Base-by-base conservation (phyloP, 1,140 invertebrate genomes). In the Diorhabda elongata region DNA sequence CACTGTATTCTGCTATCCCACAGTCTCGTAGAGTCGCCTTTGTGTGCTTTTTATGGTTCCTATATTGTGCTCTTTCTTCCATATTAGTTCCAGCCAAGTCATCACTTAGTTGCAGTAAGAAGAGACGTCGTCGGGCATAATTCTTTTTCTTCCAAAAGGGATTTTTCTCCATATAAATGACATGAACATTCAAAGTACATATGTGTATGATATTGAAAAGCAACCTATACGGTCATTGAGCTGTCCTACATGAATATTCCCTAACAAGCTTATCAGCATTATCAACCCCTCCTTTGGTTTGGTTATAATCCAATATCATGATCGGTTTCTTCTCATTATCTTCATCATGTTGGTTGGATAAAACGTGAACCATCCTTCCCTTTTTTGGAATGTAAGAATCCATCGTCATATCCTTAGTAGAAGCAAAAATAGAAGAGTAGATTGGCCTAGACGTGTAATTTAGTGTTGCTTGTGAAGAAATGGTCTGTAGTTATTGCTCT, bases 311-410 rank as follows among this genome's bases (percentile, higher is more conserved):
- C 26, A 26, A 26, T 26, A 26, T 26, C 0, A 26, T 26, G 26
- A 26, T 26, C 1, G 26, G 69, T 47, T 73, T 60, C 63, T 45
- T 66, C n/a, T 69, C 59, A 45, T 62, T 26, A 9, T 65, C 65
- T 44, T 42, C 61, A 66, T 74, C 44, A 70, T 79, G 78, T 60
- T 72, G 70, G n/a, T 59, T 71, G 8, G 73, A 78, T 41, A 77
- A 56, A 5, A 77, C 9, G 59, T 74, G 69, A 8, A 78, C 75
- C 61, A 66, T 60, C 67, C 66, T 66, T 42, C 73, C 72, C 72
- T 72, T 73, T 67, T 77, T 75, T 3, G 71, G 73, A 56, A 73
- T 64, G 63, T 77, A 75, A 8, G 78, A 75, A 7, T 72, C 69
- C 67, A 76, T 65, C 7, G 69, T 75, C 26, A 74, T 4, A 44